Base-by-base conservation (phyloP, 2,113 vertebrate species). In the Columbina picui region DNA sequence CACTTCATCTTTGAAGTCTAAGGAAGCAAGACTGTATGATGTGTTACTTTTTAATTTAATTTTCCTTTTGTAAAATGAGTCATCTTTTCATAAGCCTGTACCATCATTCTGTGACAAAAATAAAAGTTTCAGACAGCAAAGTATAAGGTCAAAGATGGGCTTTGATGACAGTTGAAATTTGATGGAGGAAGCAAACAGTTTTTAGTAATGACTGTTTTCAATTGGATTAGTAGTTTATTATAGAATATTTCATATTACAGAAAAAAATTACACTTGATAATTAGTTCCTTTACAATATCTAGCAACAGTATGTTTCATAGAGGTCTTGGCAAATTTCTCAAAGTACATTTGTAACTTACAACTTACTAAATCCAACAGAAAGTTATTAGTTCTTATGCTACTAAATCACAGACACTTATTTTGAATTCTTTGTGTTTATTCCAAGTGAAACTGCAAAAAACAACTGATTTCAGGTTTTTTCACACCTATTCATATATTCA, bases 11-110 rank as follows among this genome's bases (percentile, higher is more conserved):
- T 92, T 95, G 74, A 95, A 92, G 74, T 76, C 39, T 71, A 87
- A 91, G 57, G 81, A 94, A 87, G 43, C 32, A 89, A 89, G 61
- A 68, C 21, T 49, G 14, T 70, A 63, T 94, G 60, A 97, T 92
- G 56, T 71, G 32, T 61, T 64, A 38, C 49, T 80, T 95, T 80
- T 86, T 56, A 90, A 89, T 94, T 95, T 89, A 75, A 79, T 94
- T 94, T 95, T 91, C 56, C n/a, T 89, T 91, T 91, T 92, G 56
- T 90, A 89, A 87, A 91, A 82, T 94, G 94, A 97, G 69, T 94
- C 94, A 97, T 81, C 26, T 87, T 87, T 92, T 91, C 74, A 60
- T 36, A 91, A 84, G 64, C 30, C 7, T 84, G 38, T 74, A 67
- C 79, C 26, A 43, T 55, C 64, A 60, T 80, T 89, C 64, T 84